A percentile compares a stretch with the other conserved stretches of the same genome.
These are phyloP conservation scores for Philaenus spumarius DNA, from an alignment of 1,140 invertebrate genomes.

Conservation along the genomic window DNA sequence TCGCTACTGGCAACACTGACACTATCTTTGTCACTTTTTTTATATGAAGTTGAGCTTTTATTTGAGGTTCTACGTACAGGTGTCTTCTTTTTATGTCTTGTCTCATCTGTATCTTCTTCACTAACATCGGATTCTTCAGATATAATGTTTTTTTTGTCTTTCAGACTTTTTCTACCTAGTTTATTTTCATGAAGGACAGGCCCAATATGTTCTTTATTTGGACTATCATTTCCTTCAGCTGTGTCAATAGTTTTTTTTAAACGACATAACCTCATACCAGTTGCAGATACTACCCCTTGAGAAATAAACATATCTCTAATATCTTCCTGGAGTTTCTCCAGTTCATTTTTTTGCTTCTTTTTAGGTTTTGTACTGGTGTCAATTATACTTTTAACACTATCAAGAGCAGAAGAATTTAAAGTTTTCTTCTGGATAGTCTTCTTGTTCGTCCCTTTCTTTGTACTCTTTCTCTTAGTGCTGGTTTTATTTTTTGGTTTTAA, in stretches of 20 bases:
- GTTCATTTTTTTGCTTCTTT: constrained; percentile 40
- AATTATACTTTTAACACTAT: neutral
- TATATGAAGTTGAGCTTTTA: too few relatives aligned
- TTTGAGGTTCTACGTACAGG: too few relatives aligned
- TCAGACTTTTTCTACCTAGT: too few relatives aligned
- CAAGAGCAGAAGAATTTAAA: neutral
- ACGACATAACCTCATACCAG: constrained; percentile 29
- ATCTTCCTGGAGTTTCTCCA: constrained; percentile 56
- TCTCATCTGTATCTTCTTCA: too few relatives aligned
- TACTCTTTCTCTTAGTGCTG: neutral
- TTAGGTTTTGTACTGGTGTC: constrained; percentile 22
- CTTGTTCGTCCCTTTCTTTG: neutral
- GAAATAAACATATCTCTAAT: constrained; percentile 59
- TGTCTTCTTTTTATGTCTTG: too few relatives aligned
- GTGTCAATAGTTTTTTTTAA: neutral
- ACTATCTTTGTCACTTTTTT: too few relatives aligned
- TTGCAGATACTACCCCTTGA: constrained; percentile 49
- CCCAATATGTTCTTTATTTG: too few relatives aligned
- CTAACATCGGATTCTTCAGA: too few relatives aligned
- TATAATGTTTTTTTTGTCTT: too few relatives aligned
- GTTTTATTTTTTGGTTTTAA: neutral
- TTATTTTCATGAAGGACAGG: too few relatives aligned
- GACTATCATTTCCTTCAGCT: too few relatives aligned
- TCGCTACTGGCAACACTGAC: too few relatives aligned
- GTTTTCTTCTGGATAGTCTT: neutral